Conservation (phyloP, 2,113 vertebrate genomes). For the Daboia siamensis region DNA sequence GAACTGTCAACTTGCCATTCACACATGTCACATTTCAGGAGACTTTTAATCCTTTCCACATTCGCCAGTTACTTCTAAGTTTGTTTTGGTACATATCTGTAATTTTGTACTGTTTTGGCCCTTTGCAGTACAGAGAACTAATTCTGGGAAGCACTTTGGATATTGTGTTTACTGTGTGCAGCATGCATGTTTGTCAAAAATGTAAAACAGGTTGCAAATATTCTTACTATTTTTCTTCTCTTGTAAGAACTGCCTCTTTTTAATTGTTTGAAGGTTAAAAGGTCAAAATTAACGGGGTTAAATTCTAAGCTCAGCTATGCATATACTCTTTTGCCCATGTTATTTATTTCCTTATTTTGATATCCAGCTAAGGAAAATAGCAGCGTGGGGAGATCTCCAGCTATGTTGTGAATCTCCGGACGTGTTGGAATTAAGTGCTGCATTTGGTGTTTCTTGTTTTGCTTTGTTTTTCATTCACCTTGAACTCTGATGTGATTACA, state of each 20-base stretch:
- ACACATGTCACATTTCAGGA: neutral
- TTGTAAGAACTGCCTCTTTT: neutral
- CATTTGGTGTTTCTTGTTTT: neutral
- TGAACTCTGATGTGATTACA: conserved; percentile 29
- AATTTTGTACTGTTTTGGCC: neutral
- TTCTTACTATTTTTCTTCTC: neutral
- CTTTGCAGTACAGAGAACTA: neutral
- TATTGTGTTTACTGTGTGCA: too few species aligned
- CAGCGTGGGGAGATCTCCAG: neutral
- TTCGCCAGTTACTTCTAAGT: neutral
- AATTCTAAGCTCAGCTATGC: neutral
- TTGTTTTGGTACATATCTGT: neutral
- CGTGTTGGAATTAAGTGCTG: conserved; percentile 8
- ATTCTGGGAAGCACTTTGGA: neutral
- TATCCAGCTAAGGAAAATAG: neutral
- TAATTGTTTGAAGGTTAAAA: neutral
- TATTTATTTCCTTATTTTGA: neutral
- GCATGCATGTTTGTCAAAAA: neutral
- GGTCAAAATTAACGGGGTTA: neutral
- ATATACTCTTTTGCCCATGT: neutral
- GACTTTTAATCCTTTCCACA: neutral
- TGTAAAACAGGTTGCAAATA: neutral
- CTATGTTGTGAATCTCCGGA: neutral
- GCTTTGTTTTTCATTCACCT: conserved; percentile 23
- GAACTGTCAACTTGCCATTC: neutral